Percentiles rank a stretch among this genome's conserved stretches.
phyloP scores from a whole-genome alignment of 2,888 invertebrate species.

The Hypomecis punctinalis region DNA sequence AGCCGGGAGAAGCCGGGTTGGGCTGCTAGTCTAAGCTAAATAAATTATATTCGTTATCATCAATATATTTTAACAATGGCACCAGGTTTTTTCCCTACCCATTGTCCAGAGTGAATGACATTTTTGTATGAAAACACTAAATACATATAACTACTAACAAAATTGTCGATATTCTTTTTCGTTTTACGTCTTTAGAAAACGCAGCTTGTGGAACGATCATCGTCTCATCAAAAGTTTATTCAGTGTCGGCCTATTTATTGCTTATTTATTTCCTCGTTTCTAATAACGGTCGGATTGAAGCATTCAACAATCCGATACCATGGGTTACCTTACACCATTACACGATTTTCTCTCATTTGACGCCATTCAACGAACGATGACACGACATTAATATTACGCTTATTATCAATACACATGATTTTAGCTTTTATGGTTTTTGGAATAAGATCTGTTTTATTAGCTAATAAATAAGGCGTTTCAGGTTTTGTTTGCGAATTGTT shows the following conservation, averaged over 20 bases:
- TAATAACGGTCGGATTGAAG: slow-evolving; percentile 11
- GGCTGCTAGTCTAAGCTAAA: too few species aligned
- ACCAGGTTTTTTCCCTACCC: too few species aligned
- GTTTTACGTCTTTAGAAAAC: too few species aligned
- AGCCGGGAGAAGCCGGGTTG: too few species aligned
- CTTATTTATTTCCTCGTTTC: slow-evolving; percentile 17
- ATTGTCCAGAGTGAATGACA: too few species aligned
- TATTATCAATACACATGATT: slow-evolving; percentile 14
- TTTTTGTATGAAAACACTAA: too few species aligned
- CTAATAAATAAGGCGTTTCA: slow-evolving; percentile 14
- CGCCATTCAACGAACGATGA: slow-evolving; percentile 29
- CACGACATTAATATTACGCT: slow-evolving; percentile 22
- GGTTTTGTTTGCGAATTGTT: slow-evolving; percentile 22
- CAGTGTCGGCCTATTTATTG: background rate
- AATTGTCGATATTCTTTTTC: too few species aligned
- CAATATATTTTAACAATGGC: too few species aligned
- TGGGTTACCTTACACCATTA: slow-evolving; percentile 22
- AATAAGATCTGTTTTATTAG: slow-evolving; percentile 17
- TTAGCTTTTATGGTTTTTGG: slow-evolving; percentile 7
- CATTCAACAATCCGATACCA: slow-evolving; percentile 16
- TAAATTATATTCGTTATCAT: too few species aligned
- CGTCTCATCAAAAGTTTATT: background rate
- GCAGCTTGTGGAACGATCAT: too few species aligned
- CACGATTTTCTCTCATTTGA: slow-evolving; percentile 30
- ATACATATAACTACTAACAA: too few species aligned